Percentiles rank a stretch among this genome's conserved stretches.
Conservation (phyloP, 2,888 invertebrate species). For the Epinotia demarniana region DNA sequence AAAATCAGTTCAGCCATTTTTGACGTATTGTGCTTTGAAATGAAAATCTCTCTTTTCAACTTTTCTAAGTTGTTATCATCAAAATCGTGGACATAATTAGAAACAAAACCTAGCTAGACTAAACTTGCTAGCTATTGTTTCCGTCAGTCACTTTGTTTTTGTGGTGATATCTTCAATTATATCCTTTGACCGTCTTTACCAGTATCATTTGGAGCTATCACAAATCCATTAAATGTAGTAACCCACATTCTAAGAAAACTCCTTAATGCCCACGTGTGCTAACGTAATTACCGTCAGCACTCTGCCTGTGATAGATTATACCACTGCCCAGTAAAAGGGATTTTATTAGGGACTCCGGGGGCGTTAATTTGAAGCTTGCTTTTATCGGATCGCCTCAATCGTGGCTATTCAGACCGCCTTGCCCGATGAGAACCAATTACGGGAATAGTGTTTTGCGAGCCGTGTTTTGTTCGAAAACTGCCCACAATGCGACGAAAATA, state of each 20-base stretch:
- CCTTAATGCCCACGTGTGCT: constrained; percentile 20
- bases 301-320: constrained; percentile 43
- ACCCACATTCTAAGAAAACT: constrained; percentile 12
- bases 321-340: constrained; percentile 26
- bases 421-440: constrained; percentile 34
- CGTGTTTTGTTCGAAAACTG: too few species aligned
- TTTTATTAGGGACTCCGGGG: constrained; percentile 40
- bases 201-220: not conserved
- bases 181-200: not conserved
- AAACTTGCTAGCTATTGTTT: too few species aligned
- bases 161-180: too few species aligned
- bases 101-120: too few species aligned
- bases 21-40: too few species aligned
- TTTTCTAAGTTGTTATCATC: too few species aligned
- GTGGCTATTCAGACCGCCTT: constrained; percentile 15
- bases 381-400: constrained; percentile 32
- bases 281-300: constrained; percentile 38
- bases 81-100: too few species aligned
- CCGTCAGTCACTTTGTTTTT: too few species aligned
- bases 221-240: constrained; percentile 16
- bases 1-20: too few species aligned
- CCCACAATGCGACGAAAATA: not conserved
- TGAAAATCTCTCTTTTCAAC: too few species aligned
- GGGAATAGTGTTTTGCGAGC: not conserved
- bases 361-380: constrained; percentile 35